Evolutionary conservation across 2,797 vertebrate species (phyloP).

Genomic region (Dallia pectoralis): DNA sequence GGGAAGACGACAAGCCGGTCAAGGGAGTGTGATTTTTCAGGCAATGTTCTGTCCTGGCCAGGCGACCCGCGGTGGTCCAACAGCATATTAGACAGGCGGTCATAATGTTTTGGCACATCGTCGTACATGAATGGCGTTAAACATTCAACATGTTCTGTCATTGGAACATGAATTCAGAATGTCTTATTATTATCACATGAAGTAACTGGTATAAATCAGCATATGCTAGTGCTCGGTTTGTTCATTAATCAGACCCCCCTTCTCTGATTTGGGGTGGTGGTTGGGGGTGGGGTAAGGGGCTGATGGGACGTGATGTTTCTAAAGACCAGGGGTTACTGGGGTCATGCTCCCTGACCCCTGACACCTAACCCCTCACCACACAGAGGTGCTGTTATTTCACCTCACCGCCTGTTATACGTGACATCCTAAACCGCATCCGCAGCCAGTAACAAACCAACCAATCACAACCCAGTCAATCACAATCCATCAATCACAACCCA

Average conservation of each 20-base stretch:
- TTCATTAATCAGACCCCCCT: slow-evolving; percentile 60
- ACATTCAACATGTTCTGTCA: not conserved
- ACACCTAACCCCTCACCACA: slow-evolving; percentile 54
- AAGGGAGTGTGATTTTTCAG: no score
- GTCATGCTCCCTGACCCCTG: slow-evolving; percentile 62
- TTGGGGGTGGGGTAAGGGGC: slow-evolving; percentile 31
- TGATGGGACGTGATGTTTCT: slow-evolving; percentile 69
- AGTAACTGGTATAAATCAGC: not conserved
- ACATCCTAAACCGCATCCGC: no score
- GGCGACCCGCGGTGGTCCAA: no score
- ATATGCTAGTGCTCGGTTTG: slow-evolving; percentile 26
- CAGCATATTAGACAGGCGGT: no score
- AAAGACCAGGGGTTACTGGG: slow-evolving; percentile 49
- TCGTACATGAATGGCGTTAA: no score
- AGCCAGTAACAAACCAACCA: no score
- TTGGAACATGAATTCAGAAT: not conserved
- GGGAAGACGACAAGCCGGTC: no score
- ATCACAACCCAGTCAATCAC: no score
- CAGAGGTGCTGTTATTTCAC: slow-evolving; percentile 46
- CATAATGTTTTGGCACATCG: no score
- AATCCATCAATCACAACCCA: no score
- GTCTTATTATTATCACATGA: not conserved
- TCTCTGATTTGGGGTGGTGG: slow-evolving; percentile 41
- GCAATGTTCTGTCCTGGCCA: no score
- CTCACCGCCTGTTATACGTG: slow-evolving; percentile 8